Conservation (phyloP, 1,140 invertebrate genomes). For the Drusus annulatus region DNA sequence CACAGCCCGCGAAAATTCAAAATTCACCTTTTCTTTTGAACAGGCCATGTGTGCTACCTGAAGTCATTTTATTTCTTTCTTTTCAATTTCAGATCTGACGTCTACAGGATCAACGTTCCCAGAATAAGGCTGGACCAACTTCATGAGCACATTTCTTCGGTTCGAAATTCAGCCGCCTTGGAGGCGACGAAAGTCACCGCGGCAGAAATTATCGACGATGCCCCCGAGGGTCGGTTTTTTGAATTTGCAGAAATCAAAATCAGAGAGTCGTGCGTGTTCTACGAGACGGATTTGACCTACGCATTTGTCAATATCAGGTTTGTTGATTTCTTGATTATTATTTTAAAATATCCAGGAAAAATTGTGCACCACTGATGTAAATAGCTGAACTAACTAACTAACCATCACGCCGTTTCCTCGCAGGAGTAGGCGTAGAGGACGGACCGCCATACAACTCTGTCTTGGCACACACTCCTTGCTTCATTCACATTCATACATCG, state of each 20-base stretch:
- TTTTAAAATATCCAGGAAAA: too few species aligned
- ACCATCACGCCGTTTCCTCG: too few species aligned
- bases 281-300: constrained; percentile 71
- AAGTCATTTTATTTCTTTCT: too few species aligned
- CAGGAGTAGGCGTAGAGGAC: too few species aligned
- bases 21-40: too few species aligned
- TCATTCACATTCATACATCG: too few species aligned
- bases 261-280: constrained; percentile 71
- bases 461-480: too few species aligned
- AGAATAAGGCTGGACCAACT: constrained; percentile 62
- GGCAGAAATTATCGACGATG: constrained; percentile 23
- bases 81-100: constrained; percentile 61
- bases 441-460: too few species aligned
- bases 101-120: constrained; percentile 64
- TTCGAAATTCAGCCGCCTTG: neutral
- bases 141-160: constrained; percentile 57
- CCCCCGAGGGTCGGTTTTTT: constrained; percentile 62
- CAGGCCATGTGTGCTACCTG: too few species aligned
- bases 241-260: constrained; percentile 71
- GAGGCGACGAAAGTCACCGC: neutral
- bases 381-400: too few species aligned
- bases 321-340: neutral
- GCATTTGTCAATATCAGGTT: constrained; percentile 77
- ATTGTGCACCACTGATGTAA: too few species aligned
- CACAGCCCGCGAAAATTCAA: too few species aligned